Evolutionary conservation across 2,797 vertebrate genomes (phyloP).

Genomic region (Coluber constrictor): DNA sequence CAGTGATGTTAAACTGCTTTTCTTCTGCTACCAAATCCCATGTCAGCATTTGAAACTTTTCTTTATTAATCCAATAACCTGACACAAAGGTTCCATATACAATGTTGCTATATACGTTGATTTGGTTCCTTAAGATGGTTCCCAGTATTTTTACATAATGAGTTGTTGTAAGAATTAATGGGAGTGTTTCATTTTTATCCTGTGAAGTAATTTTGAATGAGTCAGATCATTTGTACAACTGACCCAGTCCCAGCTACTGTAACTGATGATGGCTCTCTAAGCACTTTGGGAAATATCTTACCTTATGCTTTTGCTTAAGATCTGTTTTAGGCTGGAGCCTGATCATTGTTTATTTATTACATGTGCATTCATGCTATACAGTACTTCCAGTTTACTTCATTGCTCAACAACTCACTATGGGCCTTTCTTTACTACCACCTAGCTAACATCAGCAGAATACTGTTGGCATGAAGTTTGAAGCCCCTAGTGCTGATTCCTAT

Average conservation of each 20-base stretch:
- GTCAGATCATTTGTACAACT: neutral
- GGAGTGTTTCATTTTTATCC: neutral
- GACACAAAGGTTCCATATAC: neutral
- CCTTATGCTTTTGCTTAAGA: neutral
- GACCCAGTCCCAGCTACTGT: neutral
- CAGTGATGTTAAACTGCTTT: neutral
- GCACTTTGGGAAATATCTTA: neutral
- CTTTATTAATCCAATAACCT: neutral
- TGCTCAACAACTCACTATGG: neutral
- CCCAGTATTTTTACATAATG: neutral
- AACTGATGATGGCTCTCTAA: neutral
- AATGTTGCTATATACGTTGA: neutral
- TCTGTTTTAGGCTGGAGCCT: neutral
- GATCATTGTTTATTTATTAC: neutral
- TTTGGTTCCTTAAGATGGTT: neutral
- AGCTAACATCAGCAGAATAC: neutral
- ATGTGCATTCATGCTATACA: too few relatives aligned
- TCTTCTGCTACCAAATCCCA: neutral
- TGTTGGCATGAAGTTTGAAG: neutral
- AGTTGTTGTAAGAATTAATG: neutral
- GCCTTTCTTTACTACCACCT: neutral
- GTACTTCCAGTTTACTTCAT: neutral
- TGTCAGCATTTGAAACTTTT: neutral
- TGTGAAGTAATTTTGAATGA: neutral
- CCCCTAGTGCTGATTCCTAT: neutral